Evolutionary conservation across 2,797 vertebrate genomes (phyloP).

Genomic region (Lemur catta): DNA sequence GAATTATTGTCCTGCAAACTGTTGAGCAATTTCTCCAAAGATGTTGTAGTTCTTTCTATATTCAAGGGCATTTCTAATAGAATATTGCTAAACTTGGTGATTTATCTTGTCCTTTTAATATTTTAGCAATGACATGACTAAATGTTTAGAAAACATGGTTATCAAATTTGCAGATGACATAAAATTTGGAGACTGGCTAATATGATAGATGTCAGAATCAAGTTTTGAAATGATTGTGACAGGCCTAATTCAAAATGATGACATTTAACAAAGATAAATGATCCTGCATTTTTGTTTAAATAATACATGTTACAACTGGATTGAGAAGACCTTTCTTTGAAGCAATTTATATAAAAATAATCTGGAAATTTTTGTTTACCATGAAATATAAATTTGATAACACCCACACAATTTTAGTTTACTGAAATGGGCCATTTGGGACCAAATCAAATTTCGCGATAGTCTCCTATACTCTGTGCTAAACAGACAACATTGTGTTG

Average conservation of each 20-base stretch:
- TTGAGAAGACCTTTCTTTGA: not conserved
- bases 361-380: not conserved
- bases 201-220: slow-evolving; percentile 32
- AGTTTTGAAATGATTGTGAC: slow-evolving; percentile 41
- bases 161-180: slow-evolving; percentile 7
- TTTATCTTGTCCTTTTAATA: slow-evolving; percentile 19
- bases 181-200: not conserved
- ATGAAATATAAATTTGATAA: not conserved
- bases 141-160: slow-evolving; percentile 32
- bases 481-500: not conserved
- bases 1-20: not conserved
- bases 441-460: not conserved
- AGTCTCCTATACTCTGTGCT: not conserved
- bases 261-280: slow-evolving; percentile 42
- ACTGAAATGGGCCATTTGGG: not conserved
- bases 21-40: not conserved
- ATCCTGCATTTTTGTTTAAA: slow-evolving; percentile 23
- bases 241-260: slow-evolving; percentile 6
- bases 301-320: not conserved
- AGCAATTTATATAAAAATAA: not conserved
- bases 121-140: slow-evolving; percentile 28
- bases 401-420: not conserved
- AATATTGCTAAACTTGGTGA: not conserved
- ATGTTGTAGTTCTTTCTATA: not conserved
- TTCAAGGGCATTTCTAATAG: not conserved